Evolutionary conservation across 2,888 invertebrate genomes (phyloP).

Genomic region (Amiota mariae): DNA sequence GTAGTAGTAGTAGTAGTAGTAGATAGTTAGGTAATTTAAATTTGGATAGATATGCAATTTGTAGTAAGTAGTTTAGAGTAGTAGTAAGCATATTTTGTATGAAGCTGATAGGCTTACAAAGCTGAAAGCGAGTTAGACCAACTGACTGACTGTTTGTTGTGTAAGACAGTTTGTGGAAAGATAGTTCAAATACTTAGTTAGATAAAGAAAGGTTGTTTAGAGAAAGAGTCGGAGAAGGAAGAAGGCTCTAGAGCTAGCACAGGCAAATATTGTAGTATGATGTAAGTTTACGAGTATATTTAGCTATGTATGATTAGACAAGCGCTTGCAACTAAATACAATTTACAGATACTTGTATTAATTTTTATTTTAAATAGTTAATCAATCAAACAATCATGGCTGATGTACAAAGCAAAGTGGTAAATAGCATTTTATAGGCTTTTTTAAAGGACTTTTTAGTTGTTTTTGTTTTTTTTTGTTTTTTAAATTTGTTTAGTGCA

Average conservation of each 20-base stretch:
- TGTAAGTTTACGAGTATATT: background rate
- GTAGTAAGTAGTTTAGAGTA: too few relatives aligned
- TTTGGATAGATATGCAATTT: too few relatives aligned
- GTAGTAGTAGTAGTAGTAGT: too few relatives aligned
- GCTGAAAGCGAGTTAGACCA: conserved; percentile 47
- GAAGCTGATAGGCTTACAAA: conserved; percentile 30
- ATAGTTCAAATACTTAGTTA: too few relatives aligned
- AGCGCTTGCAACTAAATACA: too few relatives aligned
- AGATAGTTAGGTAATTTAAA: too few relatives aligned
- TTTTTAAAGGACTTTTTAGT: background rate
- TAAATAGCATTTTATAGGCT: conserved; percentile 11
- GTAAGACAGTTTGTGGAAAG: background rate
- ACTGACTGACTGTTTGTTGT: conserved; percentile 35
- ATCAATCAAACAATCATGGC: background rate
- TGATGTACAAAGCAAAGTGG: conserved; percentile 19
- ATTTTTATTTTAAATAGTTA: background rate
- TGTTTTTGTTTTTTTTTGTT: conserved; percentile 30
- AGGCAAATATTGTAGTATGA: background rate
- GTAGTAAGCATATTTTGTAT: too few relatives aligned
- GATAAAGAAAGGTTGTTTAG: background rate
- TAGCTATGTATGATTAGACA: background rate
- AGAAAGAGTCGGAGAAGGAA: background rate
- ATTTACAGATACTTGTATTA: too few relatives aligned
- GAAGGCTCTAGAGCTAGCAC: conserved; percentile 5
- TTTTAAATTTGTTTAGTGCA: conserved; percentile 15